Percentiles rank a stretch among this genome's conserved stretches.
Evolutionary conservation across 1,140 invertebrate species (phyloP).

Genomic region (Drosophila sucinea): DNA sequence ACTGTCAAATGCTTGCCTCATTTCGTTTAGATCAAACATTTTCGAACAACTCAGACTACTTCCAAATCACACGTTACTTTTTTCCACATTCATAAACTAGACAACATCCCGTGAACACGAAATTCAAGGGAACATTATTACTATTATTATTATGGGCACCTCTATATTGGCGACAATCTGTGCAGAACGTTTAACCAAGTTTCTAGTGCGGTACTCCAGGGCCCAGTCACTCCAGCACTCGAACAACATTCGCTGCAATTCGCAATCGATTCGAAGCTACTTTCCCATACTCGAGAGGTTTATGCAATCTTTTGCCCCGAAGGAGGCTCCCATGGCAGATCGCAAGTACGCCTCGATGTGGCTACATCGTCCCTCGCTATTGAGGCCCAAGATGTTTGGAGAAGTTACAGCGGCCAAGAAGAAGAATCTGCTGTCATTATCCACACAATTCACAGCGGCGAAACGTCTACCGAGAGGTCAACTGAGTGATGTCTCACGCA

Average conservation of each 20-base stretch:
- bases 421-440: neutral
- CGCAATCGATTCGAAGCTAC: neutral
- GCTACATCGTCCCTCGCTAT: neutral
- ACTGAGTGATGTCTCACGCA: neutral
- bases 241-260: conserved; percentile 1
- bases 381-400: conserved; percentile 9
- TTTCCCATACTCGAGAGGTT: neutral
- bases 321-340: neutral
- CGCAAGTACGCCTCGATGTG: conserved; percentile 1
- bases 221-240: conserved; percentile 8
- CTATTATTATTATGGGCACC: conserved; percentile 41
- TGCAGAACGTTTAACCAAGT: conserved; percentile 63
- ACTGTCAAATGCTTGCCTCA: neutral
- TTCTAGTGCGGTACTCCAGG: conserved; percentile 47
- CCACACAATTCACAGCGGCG: neutral
- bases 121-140: conserved; percentile 3
- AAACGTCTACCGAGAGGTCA: neutral
- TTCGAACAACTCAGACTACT: conserved; percentile 24
- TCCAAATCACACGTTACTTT: conserved; percentile 46
- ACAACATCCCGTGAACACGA: neutral
- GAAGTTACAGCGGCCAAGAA: neutral
- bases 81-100: conserved; percentile 12
- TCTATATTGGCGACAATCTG: conserved; percentile 66
- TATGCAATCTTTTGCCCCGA: neutral
- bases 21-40: conserved; percentile 18